Evolutionary conservation across 2,113 vertebrate genomes (phyloP), one percentile per base, ranked within the genome.

Genomic region (Synodontis membranacea): DNA sequence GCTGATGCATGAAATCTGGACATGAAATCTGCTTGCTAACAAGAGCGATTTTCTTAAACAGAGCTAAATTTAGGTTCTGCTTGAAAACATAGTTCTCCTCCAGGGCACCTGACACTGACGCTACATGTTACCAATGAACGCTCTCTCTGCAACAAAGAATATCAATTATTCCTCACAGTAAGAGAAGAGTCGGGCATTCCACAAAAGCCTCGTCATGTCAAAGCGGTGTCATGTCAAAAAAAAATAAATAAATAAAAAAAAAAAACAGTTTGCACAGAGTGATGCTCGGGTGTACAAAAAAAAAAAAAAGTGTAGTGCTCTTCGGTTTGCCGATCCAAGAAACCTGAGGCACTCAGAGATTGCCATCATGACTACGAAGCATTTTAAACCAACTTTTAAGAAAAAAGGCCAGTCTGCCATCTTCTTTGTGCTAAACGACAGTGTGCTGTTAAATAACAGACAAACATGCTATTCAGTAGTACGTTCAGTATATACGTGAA

Each of bases 1-100:
- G 31, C 50, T 54, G 31, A 54, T 79, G n/a, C n/a, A n/a, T n/a
- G n/a, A n/a, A 37, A 9, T 50, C 48, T 79, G 76, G 74, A 78
- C 46, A 50, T 78, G n/a, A 78, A 54, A 34, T 37, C 8, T 37
- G 76, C 76, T 54, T 34, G 48, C 76, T 54, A 79, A 37, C 76
- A 79, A 37, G 50, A 79, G 48, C 17, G 2, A 79, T 54, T 48
- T 79, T 79, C 31, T 68, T 72, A 68, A 82, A 82, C 31, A 37
- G 28, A 54, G 85, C 64, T 46, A 78, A 79, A 83, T 79, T 68
- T 79, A 84, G 56, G 39, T 34, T 52, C 76, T 23, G 44, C 23
- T 31, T 37, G 21, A 70, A 84, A 84, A 34, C 72, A 62, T 25
- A 39, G 50, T 58, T 84, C 82, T 46, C 68, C 52, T 75, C 56